These are phyloP conservation scores for Limanda limanda DNA, from an alignment of 2,113 vertebrate species.

Conservation along the genomic window DNA sequence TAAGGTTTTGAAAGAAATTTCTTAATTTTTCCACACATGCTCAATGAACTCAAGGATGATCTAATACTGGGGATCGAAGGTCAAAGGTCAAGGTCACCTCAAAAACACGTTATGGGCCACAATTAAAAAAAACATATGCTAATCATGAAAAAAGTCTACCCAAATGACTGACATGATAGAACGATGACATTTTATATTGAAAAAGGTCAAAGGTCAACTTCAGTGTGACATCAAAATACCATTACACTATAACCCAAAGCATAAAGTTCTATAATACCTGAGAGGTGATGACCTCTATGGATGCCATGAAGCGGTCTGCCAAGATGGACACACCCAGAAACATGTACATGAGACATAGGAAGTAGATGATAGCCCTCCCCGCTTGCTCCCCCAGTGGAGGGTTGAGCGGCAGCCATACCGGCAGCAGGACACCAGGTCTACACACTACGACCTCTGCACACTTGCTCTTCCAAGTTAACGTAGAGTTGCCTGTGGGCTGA, in stretches of 20 bases:
- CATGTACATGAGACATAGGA: constrained; percentile 92
- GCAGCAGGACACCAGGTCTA: constrained; percentile 88
- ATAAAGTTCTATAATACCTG: constrained; percentile 81
- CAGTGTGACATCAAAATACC: too few species aligned
- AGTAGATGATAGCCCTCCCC: constrained; percentile 90
- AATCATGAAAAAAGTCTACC: too few species aligned
- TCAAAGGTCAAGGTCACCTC: too few species aligned
- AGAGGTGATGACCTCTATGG: constrained; percentile 97
- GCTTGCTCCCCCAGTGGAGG: constrained; percentile 87
- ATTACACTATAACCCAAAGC: background rate
- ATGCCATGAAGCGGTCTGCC: constrained; percentile 97
- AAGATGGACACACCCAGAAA: constrained; percentile 96
- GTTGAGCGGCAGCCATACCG: constrained; percentile 90
- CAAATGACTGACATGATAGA: too few species aligned
- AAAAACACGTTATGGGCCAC: too few species aligned
- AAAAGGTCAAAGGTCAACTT: background rate
- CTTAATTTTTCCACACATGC: too few species aligned
- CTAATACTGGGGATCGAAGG: too few species aligned
- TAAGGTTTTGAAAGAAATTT: too few species aligned
- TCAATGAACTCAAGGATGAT: too few species aligned
- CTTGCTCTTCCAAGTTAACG: constrained; percentile 31
- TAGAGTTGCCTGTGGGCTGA: constrained; percentile 51
- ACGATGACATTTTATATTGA: background rate
- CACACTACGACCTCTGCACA: constrained; percentile 83
- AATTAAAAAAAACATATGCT: too few species aligned